Percentiles rank a stretch among this genome's conserved stretches.
Conservation (phyloP, 2,888 invertebrate species). For the Ichneumoninae sp. region DNA sequence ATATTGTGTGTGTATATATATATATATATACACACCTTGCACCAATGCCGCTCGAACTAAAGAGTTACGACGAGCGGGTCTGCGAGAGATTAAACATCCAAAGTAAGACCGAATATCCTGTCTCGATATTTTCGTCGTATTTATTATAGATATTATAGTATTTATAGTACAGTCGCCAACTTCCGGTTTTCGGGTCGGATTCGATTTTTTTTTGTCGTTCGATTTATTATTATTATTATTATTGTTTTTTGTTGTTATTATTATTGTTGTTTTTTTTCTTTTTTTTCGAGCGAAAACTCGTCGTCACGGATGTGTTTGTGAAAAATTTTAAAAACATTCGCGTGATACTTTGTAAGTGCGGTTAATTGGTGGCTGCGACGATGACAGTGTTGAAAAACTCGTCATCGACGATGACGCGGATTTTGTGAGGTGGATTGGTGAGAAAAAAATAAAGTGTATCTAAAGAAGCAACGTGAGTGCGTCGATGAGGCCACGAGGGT, state of each 20-base stretch:
- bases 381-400: constrained; percentile 1
- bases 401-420: constrained; percentile 34
- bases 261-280: neutral
- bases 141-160: neutral
- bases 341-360: constrained; percentile 30
- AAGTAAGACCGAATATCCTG: constrained; percentile 17
- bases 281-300: constrained; percentile 10
- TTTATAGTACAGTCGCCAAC: constrained; percentile 11
- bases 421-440: neutral
- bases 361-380: constrained; percentile 10
- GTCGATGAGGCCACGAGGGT: constrained; percentile 38
- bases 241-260: neutral
- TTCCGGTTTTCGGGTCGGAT: constrained; percentile 15
- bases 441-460: constrained; percentile 36
- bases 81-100: constrained; percentile 13
- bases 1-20: constrained; percentile 1
- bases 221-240: constrained; percentile 21
- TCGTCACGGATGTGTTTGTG: constrained; percentile 14
- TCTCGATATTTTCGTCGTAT: neutral
- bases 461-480: constrained; percentile 50
- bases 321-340: constrained; percentile 10
- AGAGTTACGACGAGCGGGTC: constrained; percentile 3
- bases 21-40: constrained; percentile 1
- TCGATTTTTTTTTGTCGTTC: constrained; percentile 16
- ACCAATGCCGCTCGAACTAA: constrained; percentile 16